Evolutionary conservation across 2,888 invertebrate genomes (phyloP), one percentile per base, ranked within the genome.

Genomic region (Brachylomia viminalis): DNA sequence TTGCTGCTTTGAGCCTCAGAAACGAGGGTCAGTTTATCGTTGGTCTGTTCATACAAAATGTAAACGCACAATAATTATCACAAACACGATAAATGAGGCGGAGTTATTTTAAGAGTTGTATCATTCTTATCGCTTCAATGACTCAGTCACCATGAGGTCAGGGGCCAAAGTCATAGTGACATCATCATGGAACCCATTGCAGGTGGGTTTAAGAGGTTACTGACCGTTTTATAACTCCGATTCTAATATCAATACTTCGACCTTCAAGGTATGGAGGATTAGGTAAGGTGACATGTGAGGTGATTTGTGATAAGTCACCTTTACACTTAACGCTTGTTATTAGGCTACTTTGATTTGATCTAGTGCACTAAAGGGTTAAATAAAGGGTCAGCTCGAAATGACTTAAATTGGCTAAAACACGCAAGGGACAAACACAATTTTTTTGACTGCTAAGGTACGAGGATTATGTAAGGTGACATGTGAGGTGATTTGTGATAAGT

Each of bases 141-240:
- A 89, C 85, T 90, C 88, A 89, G 87, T 88, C 75, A 69, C 75
- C 80, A 75, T 79, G 83, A 89, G 89, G 90, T 89, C 88, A 89
- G 83, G 84, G 91, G 90, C 88, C 90, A 85, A 82, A 86, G 86
- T 84, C 82, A 84, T 76, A 77, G 82, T 90, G 88, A 88, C 87
- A 89, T 91, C 90, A 92, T 87, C 86, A 79, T 79, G 64, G 78
- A 70, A 84, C 77, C 87, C 86, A 88, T 85, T 82, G 82, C 73
- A 86, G 83, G 90, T 90, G 84, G 88, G 90, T 83, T 92, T 88
- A 88, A 88, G 84, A 89, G 89, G 89, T 90, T 78, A 86, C 77
- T 80, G 89, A 84, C 89, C 90, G 79, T 68, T 58, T 68, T 62
- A 52, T 54, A 56, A 72, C 30, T 70, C 59, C 59, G 73, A 61